Evolutionary conservation across 2,888 invertebrate species (phyloP), one percentile per base, ranked within the genome.

Genomic region (Cynaeus angustus): DNA sequence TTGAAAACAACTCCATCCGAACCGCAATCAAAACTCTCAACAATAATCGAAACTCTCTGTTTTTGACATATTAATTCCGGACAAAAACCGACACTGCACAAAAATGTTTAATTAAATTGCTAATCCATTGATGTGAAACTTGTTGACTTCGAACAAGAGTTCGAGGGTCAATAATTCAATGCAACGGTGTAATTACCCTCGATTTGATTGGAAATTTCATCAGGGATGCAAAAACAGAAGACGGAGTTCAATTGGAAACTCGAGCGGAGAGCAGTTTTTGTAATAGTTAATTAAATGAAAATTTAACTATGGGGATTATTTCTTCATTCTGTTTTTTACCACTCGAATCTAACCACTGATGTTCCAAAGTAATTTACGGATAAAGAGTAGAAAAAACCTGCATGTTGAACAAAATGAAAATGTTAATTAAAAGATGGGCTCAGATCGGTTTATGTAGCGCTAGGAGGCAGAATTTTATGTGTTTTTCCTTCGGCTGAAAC

Each of bases 21-120:
- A 68, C 28, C 38, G 38, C 67, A 52, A 68, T 62, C 56, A 55
- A 62, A 45, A 55, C 46, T 43, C 53, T 68, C 41, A 38, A 62
- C 53, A 68, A 62, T 62, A 56, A 65, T 69, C 58, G 65, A 69
- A 65, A 65, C 28, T 62, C 52, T 26, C 41, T 65, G 64, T 12
- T 56, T 64, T 69, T 69, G 69, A 69, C 69, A 58, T 69, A 58
- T 69, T 65, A 56, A 69, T 69, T 58, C 37, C 7, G 38, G 14
- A 64, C 64, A 56, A 68, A 65, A 66, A 64, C 64, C 45, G 66
- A 56, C 52, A 38, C 56, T 43, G 37, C 48, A 48, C 48, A 66
- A 66, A 66, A 56, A 56, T 64, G 38, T 66, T 66, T 66, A 66
- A 66, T 66, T 66, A 56, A 56, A 66, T 56, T 43, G 26, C n/a